A percentile compares a stretch with the other conserved stretches of the same genome.
Evolutionary conservation across 30 jellyfish, hydroid and myxozoan species (phyloP).

Genomic region (Phacellophora camtschatica): DNA sequence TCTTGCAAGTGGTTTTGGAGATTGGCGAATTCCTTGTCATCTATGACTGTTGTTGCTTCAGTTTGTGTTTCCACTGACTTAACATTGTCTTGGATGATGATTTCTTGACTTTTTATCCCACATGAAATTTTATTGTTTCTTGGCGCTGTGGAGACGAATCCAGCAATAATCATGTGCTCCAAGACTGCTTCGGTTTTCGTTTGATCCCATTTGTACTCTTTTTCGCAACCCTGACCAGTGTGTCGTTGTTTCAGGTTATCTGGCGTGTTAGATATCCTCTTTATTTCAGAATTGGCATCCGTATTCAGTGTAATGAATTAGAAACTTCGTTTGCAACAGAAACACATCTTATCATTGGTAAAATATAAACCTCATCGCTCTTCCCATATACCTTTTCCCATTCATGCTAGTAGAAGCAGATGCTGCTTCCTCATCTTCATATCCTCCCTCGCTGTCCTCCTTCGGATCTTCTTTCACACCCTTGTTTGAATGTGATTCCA

Average conservation of each 20-base stretch:
- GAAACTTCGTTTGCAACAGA: neutral
- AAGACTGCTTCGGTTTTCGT: neutral
- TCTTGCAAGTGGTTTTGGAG: conserved; percentile 21
- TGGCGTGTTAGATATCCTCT: neutral
- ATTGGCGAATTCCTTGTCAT: neutral
- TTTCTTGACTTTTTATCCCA: neutral
- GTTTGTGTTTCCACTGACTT: conserved; percentile 30
- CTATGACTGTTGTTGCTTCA: conserved; percentile 9
- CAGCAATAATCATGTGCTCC: conserved; percentile 10
- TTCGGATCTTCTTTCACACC: no score
- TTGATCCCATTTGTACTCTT: neutral
- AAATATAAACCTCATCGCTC: no score
- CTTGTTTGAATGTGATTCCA: no score
- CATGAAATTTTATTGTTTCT: conserved; percentile 3
- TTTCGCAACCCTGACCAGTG: no score
- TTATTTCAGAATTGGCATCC: neutral
- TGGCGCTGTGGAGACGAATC: conserved; percentile 21
- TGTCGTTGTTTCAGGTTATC: no score
- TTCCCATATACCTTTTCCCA: no score
- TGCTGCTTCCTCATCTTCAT: no score
- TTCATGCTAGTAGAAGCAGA: no score
- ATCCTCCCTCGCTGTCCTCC: no score
- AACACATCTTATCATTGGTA: neutral
- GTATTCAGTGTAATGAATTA: neutral
- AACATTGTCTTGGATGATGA: conserved; percentile 21